These are phyloP conservation scores for Saccostrea echinata DNA, from an alignment of 1,140 invertebrate species.

Conservation along the genomic window DNA sequence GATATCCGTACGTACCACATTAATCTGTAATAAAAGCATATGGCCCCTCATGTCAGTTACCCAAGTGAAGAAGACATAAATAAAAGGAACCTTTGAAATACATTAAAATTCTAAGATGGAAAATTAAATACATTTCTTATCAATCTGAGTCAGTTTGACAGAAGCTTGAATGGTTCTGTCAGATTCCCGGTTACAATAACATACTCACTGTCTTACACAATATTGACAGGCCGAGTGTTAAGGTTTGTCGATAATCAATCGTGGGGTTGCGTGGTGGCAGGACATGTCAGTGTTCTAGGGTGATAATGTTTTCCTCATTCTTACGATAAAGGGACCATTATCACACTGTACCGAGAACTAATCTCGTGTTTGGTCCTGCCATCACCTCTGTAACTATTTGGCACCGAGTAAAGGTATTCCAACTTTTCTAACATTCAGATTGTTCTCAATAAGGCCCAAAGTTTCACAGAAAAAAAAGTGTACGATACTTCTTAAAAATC, in stretches of 20 bases:
- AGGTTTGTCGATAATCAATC: neutral
- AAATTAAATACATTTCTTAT: no score
- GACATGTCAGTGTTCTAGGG: neutral
- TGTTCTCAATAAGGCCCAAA: no score
- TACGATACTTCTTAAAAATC: no score
- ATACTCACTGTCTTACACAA: neutral
- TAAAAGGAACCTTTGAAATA: no score
- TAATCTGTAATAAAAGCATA: no score
- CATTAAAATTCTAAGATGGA: no score
- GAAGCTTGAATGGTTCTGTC: neutral
- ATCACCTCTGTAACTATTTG: neutral
- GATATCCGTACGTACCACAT: no score
- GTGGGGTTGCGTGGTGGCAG: neutral
- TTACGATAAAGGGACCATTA: neutral
- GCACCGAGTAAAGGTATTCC: neutral
- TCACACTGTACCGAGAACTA: neutral
- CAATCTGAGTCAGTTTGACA: no score
- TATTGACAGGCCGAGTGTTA: neutral
- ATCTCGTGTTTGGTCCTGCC: neutral
- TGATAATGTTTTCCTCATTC: constrained; percentile 7
- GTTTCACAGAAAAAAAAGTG: no score
- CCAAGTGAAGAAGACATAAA: no score
- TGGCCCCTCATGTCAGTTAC: no score
- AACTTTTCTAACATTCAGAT: no score
- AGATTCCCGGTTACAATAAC: neutral